These are phyloP conservation scores for Lordiphosa andalusiaca DNA, from an alignment of 2,888 invertebrate genomes.

Conservation along the genomic window DNA sequence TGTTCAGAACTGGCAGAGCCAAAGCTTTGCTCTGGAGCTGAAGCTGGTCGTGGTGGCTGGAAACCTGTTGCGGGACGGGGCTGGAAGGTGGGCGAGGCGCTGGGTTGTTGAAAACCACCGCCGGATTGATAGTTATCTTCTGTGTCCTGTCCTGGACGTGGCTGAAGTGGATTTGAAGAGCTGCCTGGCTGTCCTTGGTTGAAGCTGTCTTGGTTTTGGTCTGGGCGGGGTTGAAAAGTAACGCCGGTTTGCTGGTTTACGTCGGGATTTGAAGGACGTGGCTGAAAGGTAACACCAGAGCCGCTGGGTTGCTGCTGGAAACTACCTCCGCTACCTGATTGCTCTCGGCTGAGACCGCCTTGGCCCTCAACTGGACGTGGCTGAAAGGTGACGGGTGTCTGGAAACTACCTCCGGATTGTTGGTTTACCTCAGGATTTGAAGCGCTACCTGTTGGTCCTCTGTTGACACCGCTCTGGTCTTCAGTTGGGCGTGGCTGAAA, in stretches of 20 bases:
- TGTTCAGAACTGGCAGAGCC: neutral
- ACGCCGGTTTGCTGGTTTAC: neutral
- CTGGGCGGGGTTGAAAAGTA: conserved; percentile 34
- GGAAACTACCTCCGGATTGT: neutral
- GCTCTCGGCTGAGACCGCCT: conserved; percentile 7
- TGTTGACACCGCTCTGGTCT: conserved; percentile 9
- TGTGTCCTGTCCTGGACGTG: neutral
- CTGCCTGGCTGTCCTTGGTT: neutral
- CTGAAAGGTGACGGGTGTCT: conserved; percentile 22
- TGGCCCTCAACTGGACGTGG: conserved; percentile 13
- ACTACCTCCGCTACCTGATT: neutral
- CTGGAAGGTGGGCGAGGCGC: conserved; percentile 19
- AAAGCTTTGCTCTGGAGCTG: conserved; percentile 10
- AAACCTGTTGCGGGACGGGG: neutral
- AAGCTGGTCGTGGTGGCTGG: conserved; percentile 24
- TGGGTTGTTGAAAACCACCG: conserved; percentile 1
- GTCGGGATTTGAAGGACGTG: conserved; percentile 9
- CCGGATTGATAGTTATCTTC: no score
- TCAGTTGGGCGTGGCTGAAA: conserved; percentile 29
- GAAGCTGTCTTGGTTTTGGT: neutral
- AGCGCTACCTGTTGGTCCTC: neutral
- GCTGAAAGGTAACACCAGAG: conserved; percentile 24
- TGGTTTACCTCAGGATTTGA: neutral
- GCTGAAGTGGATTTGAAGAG: neutral
- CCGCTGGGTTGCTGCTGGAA: conserved; percentile 5